Conservation (phyloP, 1,140 invertebrate genomes). For the Ganaspis sp. region DNA sequence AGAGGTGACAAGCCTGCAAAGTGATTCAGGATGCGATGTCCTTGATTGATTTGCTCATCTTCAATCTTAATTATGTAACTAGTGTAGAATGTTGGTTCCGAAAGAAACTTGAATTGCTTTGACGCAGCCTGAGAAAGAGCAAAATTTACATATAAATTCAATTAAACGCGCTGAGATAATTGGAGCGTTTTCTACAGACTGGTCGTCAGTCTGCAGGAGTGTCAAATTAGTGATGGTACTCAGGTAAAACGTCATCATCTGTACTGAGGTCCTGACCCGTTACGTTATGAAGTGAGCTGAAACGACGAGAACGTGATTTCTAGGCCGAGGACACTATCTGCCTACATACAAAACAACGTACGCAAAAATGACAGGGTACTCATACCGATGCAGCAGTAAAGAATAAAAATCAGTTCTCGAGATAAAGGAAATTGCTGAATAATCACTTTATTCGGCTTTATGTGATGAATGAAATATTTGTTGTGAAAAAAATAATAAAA, state of each 20-base stretch:
- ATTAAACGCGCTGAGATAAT: conserved; percentile 29
- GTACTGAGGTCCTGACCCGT: conserved; percentile 23
- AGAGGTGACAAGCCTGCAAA: no score
- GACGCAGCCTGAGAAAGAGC: neutral
- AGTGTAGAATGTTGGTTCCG: conserved; percentile 6
- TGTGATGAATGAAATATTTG: neutral
- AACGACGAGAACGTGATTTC: conserved; percentile 28
- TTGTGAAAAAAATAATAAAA: neutral
- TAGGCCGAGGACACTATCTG: conserved; percentile 50
- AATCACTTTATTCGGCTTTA: neutral
- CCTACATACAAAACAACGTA: conserved; percentile 24
- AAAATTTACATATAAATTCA: conserved; percentile 35
- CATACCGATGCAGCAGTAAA: conserved; percentile 22
- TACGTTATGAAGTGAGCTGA: neutral
- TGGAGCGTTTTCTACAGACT: conserved; percentile 26
- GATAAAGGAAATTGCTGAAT: conserved; percentile 22
- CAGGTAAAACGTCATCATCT: conserved; percentile 32
- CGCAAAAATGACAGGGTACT: conserved; percentile 45
- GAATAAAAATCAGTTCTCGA: neutral
- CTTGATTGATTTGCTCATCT: conserved; percentile 21
- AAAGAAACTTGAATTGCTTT: neutral
- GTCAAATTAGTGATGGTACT: conserved; percentile 31
- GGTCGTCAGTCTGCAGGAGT: conserved; percentile 29
- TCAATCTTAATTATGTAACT: conserved; percentile 14
- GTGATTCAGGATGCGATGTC: conserved; percentile 1